Base-by-base conservation (phyloP, 1,140 invertebrate species). In the Rhizoglyphus robini region DNA sequence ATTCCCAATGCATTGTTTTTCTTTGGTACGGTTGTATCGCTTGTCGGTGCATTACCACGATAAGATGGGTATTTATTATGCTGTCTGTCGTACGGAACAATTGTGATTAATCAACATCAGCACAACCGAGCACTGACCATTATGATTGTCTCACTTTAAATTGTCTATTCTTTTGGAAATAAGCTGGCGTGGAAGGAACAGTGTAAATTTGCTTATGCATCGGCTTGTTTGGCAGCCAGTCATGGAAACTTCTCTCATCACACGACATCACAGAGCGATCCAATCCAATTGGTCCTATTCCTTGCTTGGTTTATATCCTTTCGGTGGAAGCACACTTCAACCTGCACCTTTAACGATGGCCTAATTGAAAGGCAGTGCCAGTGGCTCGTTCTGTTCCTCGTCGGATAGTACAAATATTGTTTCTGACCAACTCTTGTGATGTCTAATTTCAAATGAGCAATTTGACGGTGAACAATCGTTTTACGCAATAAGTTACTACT, bases 161-260 rank as follows among this genome's bases (percentile, higher is more conserved):
- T 60, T 60, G 3, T 15, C 58, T 27, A 60, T 60, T 60, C 58
- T 60, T 60, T 34, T 60, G 58, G 27, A 60, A 60, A 60, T 60
- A 60, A 60, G 27, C 58, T 60, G 58, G 58, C 3, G 15, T 29
- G 58, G 3, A 60, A 60, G 36, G 30, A 34, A 34, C 15, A 46
- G 23, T 20, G 20, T 8, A 27, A 23, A 23, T n/a, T n/a, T n/a
- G n/a, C n/a, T n/a, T n/a, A n/a, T n/a, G 2, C 15, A 13, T 4
- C 23, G 48, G 13, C 48, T 51, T 51, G 48, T 51, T n/a, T 18
- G 36, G 8, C 36, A 41, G n/a, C n/a, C n/a, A n/a, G n/a, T n/a
- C n/a, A n/a, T n/a, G n/a, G 36, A 11, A 18, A 41, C 36, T 41
- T 41, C 8, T 41, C 18, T 41, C 36, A 8, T 18, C 36, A 18